Percentiles rank a stretch among this genome's conserved stretches.
phyloP scores from a whole-genome alignment of 1,140 invertebrate genomes.

The Trinorchestia longiramus region DNA sequence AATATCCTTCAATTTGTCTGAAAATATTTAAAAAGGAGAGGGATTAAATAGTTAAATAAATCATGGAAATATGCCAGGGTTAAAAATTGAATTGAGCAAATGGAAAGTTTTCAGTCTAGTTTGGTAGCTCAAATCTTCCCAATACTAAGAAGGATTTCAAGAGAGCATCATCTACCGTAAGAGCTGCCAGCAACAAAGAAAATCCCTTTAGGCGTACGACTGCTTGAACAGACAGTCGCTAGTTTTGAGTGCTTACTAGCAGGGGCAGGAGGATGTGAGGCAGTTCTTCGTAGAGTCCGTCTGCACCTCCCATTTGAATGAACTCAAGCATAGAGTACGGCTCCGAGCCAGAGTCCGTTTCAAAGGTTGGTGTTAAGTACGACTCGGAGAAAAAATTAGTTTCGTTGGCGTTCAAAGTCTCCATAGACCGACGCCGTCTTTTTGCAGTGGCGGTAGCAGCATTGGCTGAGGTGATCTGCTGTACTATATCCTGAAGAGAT shows the following conservation, averaged over 20 bases:
- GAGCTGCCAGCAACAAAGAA: too few relatives aligned
- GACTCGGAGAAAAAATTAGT: neutral
- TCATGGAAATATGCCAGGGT: too few relatives aligned
- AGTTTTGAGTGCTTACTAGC: neutral
- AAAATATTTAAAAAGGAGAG: too few relatives aligned
- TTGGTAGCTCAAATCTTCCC: too few relatives aligned
- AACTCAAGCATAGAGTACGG: constrained; percentile 19
- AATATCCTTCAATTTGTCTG: too few relatives aligned
- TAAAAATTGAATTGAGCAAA: too few relatives aligned
- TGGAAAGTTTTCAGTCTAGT: too few relatives aligned
- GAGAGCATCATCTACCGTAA: too few relatives aligned
- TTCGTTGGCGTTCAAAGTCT: neutral
- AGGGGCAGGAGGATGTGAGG: constrained; percentile 22
- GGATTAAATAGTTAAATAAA: too few relatives aligned
- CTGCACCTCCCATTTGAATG: constrained; percentile 43
- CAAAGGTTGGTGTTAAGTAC: neutral
- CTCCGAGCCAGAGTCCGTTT: neutral
- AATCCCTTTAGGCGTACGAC: neutral
- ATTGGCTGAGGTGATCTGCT: constrained; percentile 15
- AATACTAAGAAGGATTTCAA: too few relatives aligned
- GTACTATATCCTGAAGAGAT: constrained; percentile 1
- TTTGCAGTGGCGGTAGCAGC: neutral
- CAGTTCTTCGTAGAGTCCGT: constrained; percentile 26
- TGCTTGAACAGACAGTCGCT: neutral
- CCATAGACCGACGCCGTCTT: neutral